Evolutionary conservation across 2,113 vertebrate species (phyloP).

Genomic region (Zapus hudsonius): DNA sequence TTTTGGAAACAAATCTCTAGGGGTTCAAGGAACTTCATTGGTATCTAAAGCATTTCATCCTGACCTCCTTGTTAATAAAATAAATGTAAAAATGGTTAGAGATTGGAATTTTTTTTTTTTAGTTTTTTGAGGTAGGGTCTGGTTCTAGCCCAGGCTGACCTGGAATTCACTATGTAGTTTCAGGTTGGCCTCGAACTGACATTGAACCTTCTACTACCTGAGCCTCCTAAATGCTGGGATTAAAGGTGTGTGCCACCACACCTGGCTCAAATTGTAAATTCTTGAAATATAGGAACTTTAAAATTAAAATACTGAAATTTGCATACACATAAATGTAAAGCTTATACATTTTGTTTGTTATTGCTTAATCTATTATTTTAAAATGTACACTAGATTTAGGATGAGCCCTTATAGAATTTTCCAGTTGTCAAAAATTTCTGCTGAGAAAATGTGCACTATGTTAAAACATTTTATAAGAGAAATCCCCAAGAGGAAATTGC

Average conservation of each 20-base stretch:
- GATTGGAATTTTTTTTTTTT: too few relatives aligned
- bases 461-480: constrained; percentile 61
- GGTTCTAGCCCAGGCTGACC: too few relatives aligned
- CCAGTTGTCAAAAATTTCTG: constrained; percentile 51
- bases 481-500: constrained; percentile 48
- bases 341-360: constrained; percentile 31
- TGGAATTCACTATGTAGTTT: too few relatives aligned
- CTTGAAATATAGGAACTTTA: constrained; percentile 18
- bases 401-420: constrained; percentile 28
- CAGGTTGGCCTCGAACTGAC: too few relatives aligned
- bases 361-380: constrained; percentile 12
- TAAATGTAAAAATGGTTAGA: constrained; percentile 3
- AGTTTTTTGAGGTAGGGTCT: too few relatives aligned
- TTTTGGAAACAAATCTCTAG: neutral
- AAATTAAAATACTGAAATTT: constrained; percentile 21
- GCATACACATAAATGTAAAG: neutral
- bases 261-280: neutral
- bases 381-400: constrained; percentile 39
- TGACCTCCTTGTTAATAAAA: constrained; percentile 11
- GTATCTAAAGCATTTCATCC: constrained; percentile 14
- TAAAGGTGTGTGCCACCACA: too few relatives aligned
- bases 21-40: neutral
- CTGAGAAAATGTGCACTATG: constrained; percentile 42
- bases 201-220: too few relatives aligned
- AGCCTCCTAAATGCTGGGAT: too few relatives aligned